Evolutionary conservation across 1,140 invertebrate genomes (phyloP).

Genomic region (Cardiocondyla obscurior): DNA sequence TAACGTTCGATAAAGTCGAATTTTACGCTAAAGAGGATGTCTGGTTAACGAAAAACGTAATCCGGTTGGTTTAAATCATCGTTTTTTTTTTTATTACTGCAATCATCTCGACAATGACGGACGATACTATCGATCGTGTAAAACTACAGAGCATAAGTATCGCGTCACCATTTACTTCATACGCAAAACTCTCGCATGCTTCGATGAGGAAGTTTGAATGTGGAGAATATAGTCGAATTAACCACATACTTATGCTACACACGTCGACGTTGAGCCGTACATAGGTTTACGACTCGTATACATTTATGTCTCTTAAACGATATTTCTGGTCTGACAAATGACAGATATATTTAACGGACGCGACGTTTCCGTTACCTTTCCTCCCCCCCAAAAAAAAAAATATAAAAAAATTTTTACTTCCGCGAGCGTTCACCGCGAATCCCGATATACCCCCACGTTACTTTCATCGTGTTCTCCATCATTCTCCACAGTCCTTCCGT

Average conservation of each 20-base stretch:
- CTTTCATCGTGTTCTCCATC: conserved; percentile 65
- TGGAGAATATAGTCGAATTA: conserved; percentile 53
- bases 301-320: conserved; percentile 37
- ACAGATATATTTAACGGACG: conserved; percentile 13
- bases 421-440: background rate
- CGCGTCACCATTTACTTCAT: conserved; percentile 38
- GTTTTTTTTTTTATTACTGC: conserved; percentile 67
- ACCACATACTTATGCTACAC: conserved; percentile 35
- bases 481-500: background rate
- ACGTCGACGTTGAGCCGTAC: conserved; percentile 24
- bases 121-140: conserved; percentile 65
- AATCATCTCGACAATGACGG: conserved; percentile 60
- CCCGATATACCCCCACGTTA: conserved; percentile 27
- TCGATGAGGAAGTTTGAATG: conserved; percentile 56
- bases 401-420: no score
- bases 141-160: conserved; percentile 65
- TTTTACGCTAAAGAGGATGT: background rate
- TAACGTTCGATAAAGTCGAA: background rate
- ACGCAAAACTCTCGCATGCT: conserved; percentile 43
- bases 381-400: background rate
- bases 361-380: background rate
- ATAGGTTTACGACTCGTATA: conserved; percentile 10
- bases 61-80: conserved; percentile 32
- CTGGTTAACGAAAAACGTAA: background rate
- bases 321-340: conserved; percentile 26